Evolutionary conservation across 2,888 invertebrate genomes (phyloP), one percentile per base, ranked within the genome.

Genomic region (Papilio gigon): DNA sequence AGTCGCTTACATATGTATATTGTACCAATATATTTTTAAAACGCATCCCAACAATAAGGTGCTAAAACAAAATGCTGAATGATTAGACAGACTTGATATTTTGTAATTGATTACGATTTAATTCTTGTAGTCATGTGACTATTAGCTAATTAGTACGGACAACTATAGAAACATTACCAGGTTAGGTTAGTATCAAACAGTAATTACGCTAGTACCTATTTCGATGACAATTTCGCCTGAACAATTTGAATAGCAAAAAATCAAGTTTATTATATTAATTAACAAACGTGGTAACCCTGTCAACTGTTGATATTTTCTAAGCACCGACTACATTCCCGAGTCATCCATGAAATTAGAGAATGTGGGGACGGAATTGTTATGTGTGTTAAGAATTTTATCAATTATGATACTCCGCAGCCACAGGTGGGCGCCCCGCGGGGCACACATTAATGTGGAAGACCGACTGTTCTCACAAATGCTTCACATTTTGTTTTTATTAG

Each of bases 381-480:
- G 85, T 85, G 83, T 83, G 83, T 83, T 80, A 84, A 87, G 88
- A 85, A 87, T 87, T 86, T 88, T 86, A 89, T 89, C 88, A 88
- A 88, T 88, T 84, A 85, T 84, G 80, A 82, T 82, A 78, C 73
- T 74, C 74, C 72, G 71, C 74, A 75, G 71, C 79, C 73, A 73
- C 80, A 76, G 78, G 80, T 76, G 75, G 78, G 75, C 77, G 80
- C 83, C 84, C 87, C 78, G 82, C 79, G 64, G 84, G 63, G 53
- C 30, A 8, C 35, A 70, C 64, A 70, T 67, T 64, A 64, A 69
- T 65, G 40, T 65, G 42, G 56, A 65, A 65, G 53, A 44, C 33
- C 65, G 33, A 11, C 40, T 47, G 64, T 65, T 69, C 68, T 65
- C 62, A 67, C 67, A 70, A 63, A 67, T 65, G 63, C 67, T 61